Percentiles rank a stretch among this genome's conserved stretches.
phyloP scores from a whole-genome alignment of 2,113 vertebrate genomes.

The Lichenostomus cassidix region DNA sequence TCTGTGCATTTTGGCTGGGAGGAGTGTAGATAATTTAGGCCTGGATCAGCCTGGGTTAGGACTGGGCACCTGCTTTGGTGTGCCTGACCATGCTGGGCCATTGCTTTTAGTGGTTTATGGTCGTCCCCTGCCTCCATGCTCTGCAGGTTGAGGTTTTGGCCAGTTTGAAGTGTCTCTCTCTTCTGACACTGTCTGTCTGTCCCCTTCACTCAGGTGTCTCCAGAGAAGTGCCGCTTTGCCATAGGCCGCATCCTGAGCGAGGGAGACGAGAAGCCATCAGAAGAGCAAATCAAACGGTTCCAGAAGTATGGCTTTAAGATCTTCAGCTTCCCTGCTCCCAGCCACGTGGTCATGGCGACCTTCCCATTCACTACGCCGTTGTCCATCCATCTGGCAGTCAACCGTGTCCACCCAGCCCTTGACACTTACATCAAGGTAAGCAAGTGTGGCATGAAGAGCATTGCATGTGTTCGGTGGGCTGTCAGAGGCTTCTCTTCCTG shows the following conservation, averaged over 20 bases:
- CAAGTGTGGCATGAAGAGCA: not conserved
- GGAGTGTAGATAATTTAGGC: not conserved
- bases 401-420: slow-evolving; percentile 85
- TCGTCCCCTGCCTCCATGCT: not conserved
- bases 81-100: accelerated
- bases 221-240: slow-evolving; percentile 81
- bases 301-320: slow-evolving; percentile 89
- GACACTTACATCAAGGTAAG: slow-evolving; percentile 89
- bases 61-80: not conserved
- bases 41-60: not conserved
- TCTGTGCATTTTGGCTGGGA: not conserved
- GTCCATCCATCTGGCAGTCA: slow-evolving; percentile 82
- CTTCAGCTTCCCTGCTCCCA: slow-evolving; percentile 88
- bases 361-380: slow-evolving; percentile 82
- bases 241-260: slow-evolving; percentile 91
- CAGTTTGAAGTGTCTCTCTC: not conserved
- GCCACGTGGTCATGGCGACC: slow-evolving; percentile 85
- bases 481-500: not conserved
- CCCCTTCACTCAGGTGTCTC: slow-evolving; percentile 71
- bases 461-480: not conserved
- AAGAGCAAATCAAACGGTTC: slow-evolving; percentile 82
- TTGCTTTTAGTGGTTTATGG: not conserved
- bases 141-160: not conserved
- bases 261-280: slow-evolving; percentile 76
- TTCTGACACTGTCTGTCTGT: not conserved